Conservation (phyloP, 1,140 invertebrate species). For the Lasaia peninsularis region DNA sequence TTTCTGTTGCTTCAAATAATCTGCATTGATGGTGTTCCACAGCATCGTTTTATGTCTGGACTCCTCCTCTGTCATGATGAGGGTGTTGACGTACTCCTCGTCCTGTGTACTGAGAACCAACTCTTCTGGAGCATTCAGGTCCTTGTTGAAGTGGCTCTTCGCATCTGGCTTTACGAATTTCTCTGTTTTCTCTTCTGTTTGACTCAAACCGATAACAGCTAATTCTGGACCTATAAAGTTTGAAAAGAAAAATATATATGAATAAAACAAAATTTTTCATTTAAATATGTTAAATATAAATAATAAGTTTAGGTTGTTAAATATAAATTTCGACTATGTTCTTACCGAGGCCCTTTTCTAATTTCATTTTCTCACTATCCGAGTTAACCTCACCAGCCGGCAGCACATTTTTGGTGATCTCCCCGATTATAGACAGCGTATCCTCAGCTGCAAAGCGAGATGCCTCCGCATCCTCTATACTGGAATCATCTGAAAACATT, state of each 20-base stretch:
- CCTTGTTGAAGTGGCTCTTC: slow-evolving; percentile 41
- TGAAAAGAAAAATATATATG: too few species aligned
- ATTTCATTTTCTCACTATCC: slow-evolving; percentile 33
- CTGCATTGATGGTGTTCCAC: slow-evolving; percentile 91
- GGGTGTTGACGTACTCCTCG: slow-evolving; percentile 93
- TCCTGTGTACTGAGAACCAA: slow-evolving; percentile 93
- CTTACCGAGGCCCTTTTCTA: slow-evolving; percentile 57
- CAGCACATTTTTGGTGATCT: slow-evolving; percentile 44
- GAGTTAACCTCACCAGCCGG: slow-evolving; percentile 18
- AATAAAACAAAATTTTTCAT: too few species aligned
- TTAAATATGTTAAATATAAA: too few species aligned
- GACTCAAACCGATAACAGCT: slow-evolving; percentile 55
- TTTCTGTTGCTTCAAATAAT: slow-evolving; percentile 90
- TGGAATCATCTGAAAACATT: slow-evolving; percentile 33
- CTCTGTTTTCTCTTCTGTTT: slow-evolving; percentile 45
- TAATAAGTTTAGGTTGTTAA: neutral
- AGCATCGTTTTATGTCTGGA: slow-evolving; percentile 86
- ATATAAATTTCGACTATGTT: neutral
- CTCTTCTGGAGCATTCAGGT: slow-evolving; percentile 77
- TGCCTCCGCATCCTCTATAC: slow-evolving; percentile 51
- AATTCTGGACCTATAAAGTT: slow-evolving; percentile 50
- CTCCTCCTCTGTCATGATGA: slow-evolving; percentile 91
- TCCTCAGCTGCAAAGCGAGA: slow-evolving; percentile 54
- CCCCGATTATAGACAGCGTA: slow-evolving; percentile 47
- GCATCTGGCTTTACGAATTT: slow-evolving; percentile 54